Conservation (phyloP, 2,888 invertebrate species). For the Frankliniella fusca region DNA sequence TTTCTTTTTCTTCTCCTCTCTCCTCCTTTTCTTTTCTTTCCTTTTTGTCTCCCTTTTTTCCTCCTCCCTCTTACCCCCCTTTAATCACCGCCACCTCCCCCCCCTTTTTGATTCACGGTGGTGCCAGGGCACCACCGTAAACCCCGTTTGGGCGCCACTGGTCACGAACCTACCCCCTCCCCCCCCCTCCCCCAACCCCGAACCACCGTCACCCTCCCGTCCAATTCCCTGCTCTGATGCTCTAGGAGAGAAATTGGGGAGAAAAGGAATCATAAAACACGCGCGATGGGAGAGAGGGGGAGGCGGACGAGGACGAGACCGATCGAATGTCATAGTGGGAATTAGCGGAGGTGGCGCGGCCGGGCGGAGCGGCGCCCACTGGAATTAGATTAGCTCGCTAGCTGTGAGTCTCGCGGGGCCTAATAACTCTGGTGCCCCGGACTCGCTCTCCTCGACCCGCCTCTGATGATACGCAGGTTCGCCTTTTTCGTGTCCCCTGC, state of each 20-base stretch:
- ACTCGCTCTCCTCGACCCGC: not conserved
- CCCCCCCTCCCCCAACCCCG: not conserved
- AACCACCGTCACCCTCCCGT: too few relatives aligned
- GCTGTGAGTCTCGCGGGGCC: slow-evolving; percentile 8
- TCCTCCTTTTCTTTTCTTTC: too few relatives aligned
- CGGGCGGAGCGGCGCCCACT: not conserved
- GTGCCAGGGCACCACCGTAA: too few relatives aligned
- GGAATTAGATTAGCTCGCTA: not conserved
- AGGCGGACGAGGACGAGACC: not conserved
- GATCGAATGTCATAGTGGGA: slow-evolving; percentile 6
- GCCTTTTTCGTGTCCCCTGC: too few relatives aligned
- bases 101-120: too few relatives aligned
- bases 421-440: not conserved
- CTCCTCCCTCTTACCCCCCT: too few relatives aligned
- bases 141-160: too few relatives aligned
- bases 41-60: too few relatives aligned
- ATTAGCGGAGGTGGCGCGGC: slow-evolving; percentile 6
- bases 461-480: too few relatives aligned
- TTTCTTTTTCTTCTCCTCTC: too few relatives aligned
- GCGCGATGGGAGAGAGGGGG: not conserved
- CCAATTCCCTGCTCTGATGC: too few relatives aligned
- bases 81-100: too few relatives aligned
- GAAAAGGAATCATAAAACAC: slow-evolving; percentile 1
- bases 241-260: not conserved
- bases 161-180: not conserved